Base-by-base conservation (phyloP, 2,113 vertebrate species). In the Mesitornis unicolor region DNA sequence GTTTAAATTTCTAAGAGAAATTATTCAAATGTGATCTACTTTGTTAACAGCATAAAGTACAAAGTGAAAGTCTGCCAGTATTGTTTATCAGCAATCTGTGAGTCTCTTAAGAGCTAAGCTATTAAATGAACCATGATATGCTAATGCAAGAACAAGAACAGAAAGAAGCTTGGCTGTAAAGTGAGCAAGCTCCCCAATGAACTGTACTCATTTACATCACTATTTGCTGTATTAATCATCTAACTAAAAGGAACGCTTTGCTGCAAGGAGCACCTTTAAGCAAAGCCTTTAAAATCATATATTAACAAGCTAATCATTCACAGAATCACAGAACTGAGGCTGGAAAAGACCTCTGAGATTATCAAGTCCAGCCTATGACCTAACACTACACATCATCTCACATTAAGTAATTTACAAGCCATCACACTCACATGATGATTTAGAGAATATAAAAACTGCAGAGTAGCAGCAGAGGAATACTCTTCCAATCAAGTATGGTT, bases 41-140 rank as follows among this genome's bases (percentile, higher is more conserved):
- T 86, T 40, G 84, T 87, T 92, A 81, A 73, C 6, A 89, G 74
- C 36, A 43, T 6, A 42, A 87, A 94, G 76, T 48, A 81, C 6
- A 3, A 91, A 87, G n/a, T 61, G 54, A 95, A 86, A 95, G 69
- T 19, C 77, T 89, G 77, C 73, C 57, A 43, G 60, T 69, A 74
- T 3, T 96, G 78, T 87, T 95, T 84, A 80, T 43, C 43, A 63
- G 83, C 81, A 91, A 45, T 56, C 57, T 88, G 71, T 60, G 36
- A 95, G 76, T 73, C 95, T 63, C 87, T 71, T n/a, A 59, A 78
- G 89, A 74, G 53, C 53, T 26, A 51, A 35, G 87, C 68, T 90
- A 86, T 85, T 94, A 80, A 94, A 94, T 83, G 71, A 97, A 89
- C 91, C 81, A 71, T 13, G 28, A 83, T 45, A 81, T 75, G 91